phyloP scores from a whole-genome alignment of 2,888 invertebrate genomes.

The Therioaphis trifolii region DNA sequence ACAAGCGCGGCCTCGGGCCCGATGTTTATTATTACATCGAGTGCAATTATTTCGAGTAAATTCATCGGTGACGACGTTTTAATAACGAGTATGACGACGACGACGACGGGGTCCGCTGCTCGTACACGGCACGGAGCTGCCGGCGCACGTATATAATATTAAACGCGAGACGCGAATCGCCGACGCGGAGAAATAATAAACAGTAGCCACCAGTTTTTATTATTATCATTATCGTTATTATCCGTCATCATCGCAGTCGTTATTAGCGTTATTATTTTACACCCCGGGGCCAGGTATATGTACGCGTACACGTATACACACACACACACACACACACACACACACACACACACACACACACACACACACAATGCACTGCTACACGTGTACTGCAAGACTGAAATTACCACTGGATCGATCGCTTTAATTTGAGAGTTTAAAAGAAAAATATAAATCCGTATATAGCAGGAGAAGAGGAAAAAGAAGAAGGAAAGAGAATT shows the following conservation, averaged over 20 bases:
- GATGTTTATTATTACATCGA: not conserved
- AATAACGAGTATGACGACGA: not conserved
- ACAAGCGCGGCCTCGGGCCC: not conserved
- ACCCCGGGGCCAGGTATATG: conserved; percentile 16
- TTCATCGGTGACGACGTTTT: not conserved
- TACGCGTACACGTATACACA: not conserved
- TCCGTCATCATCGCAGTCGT: not conserved
- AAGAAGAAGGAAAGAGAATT: not conserved
- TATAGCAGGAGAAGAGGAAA: not conserved
- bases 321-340: too few relatives aligned
- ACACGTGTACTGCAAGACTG: not conserved
- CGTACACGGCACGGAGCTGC: not conserved
- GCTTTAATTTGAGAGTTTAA: conserved; percentile 53
- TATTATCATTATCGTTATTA: conserved; percentile 25
- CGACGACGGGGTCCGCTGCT: not conserved
- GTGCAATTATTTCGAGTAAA: conserved; percentile 33
- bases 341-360: not conserved
- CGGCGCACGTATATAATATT: not conserved
- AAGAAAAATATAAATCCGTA: conserved; percentile 19
- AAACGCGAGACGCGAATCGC: not conserved
- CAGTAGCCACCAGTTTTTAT: conserved; percentile 39
- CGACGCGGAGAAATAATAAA: conserved; percentile 9
- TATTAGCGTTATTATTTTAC: conserved; percentile 48
- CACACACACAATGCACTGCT: too few relatives aligned
- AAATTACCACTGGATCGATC: conserved; percentile 43